Conservation (phyloP, 2,113 vertebrate genomes). For the Emberiza fucata region DNA sequence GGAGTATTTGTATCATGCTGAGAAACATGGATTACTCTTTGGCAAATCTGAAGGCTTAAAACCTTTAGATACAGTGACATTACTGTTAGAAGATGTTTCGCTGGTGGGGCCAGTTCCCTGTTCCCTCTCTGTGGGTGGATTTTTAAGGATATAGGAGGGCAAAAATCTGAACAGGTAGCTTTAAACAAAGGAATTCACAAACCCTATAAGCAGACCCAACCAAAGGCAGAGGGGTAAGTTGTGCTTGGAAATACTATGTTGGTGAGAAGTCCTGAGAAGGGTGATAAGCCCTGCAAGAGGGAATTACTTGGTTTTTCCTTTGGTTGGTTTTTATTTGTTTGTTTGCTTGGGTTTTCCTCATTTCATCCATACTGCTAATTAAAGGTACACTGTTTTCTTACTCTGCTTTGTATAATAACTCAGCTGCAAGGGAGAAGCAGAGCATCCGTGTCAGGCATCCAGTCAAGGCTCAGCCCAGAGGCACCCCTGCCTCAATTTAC, state of each 20-base stretch:
- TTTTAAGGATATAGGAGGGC: not conserved
- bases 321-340: not conserved
- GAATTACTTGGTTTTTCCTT: not conserved
- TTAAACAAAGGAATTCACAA: not conserved
- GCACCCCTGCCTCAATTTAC: not conserved
- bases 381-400: not conserved
- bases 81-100: not conserved
- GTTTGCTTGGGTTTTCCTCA: rapidly evolving
- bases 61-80: not conserved
- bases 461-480: no score
- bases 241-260: not conserved
- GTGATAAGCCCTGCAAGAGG: rapidly evolving
- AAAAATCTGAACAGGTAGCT: not conserved
- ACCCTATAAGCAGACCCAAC: not conserved
- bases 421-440: not conserved
- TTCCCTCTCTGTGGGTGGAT: not conserved
- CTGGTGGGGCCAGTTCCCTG: not conserved
- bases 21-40: not conserved
- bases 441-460: rapidly evolving
- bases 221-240: not conserved
- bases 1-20: not conserved
- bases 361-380: not conserved
- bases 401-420: not conserved
- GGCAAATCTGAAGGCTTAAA: not conserved
- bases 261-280: not conserved